Percentiles rank a stretch among this genome's conserved stretches.
These are phyloP conservation scores for Spodoptera exigua DNA, from an alignment of 2,888 invertebrate species.

Conservation along the genomic window DNA sequence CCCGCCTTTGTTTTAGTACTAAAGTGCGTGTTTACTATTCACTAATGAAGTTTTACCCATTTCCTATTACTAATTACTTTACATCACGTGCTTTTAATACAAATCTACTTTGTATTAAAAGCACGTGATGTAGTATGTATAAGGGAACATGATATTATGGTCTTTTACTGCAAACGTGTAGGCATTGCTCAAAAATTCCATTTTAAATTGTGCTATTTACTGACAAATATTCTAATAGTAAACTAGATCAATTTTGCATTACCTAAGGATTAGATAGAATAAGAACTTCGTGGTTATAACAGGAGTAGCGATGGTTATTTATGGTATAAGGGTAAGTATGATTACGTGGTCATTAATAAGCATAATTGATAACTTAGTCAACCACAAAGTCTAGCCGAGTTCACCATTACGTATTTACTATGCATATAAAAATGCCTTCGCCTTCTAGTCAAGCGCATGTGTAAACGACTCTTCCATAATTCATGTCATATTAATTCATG, in stretches of 20 bases:
- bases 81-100: slow-evolving; percentile 6
- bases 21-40: slow-evolving; percentile 35
- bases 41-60: slow-evolving; percentile 40
- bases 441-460: slow-evolving; percentile 43
- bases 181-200: no score
- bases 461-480: slow-evolving; percentile 64
- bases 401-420: slow-evolving; percentile 2
- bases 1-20: slow-evolving; percentile 45
- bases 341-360: neutral
- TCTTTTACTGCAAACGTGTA: neutral
- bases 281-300: no score
- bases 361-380: neutral
- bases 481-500: slow-evolving; percentile 67
- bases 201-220: no score
- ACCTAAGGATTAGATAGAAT: no score
- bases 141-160: neutral
- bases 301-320: no score
- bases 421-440: slow-evolving; percentile 22
- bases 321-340: no score
- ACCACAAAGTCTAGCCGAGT: slow-evolving; percentile 10
- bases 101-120: no score
- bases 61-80: slow-evolving; percentile 29
- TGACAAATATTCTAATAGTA: no score
- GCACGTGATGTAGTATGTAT: neutral
- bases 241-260: no score